A percentile compares a stretch with the other conserved stretches of the same genome.
Evolutionary conservation across 2,797 vertebrate genomes (phyloP).

Genomic region (Scomberomorus guttatus): DNA sequence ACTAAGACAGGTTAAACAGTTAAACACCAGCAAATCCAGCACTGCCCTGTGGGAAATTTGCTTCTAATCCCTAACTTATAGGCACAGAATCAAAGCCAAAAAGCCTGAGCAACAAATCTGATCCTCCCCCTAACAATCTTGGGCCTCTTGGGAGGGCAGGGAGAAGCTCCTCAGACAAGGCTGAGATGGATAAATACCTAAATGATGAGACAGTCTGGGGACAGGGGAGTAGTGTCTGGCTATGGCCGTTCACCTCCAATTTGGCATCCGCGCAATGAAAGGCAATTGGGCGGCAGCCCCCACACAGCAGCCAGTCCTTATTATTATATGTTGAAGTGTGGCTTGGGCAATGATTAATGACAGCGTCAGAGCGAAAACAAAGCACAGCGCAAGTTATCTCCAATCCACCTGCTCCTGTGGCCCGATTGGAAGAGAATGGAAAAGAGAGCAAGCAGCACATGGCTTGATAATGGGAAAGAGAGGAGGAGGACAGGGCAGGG

Average conservation of each 20-base stretch:
- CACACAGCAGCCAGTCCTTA: conserved; percentile 97
- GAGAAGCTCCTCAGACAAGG: conserved; percentile 95
- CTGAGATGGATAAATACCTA: conserved; percentile 99
- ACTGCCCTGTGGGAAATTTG: conserved; percentile 99
- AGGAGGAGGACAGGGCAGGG: conserved; percentile 72
- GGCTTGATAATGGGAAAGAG: conserved; percentile 88
- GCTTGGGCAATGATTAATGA: conserved; percentile 99
- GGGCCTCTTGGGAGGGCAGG: conserved; percentile 93
- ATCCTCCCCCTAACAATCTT: conserved; percentile 97
- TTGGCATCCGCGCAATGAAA: conserved; percentile 97
- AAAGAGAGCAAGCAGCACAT: conserved; percentile 86
- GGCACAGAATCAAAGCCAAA: conserved; percentile 99
- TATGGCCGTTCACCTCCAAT: conserved; percentile 99
- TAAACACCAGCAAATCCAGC: conserved; percentile 99
- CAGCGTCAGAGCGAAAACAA: conserved; percentile 98
- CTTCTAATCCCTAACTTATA: conserved; percentile 99
- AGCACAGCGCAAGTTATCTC: conserved; percentile 98
- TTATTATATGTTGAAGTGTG: conserved; percentile 99
- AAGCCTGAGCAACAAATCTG: conserved; percentile 99
- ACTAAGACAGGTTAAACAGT: conserved; percentile 99
- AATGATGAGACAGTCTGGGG: conserved; percentile 99
- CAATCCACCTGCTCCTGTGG: conserved; percentile 98
- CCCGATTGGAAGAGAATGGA: conserved; percentile 93
- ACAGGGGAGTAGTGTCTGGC: conserved; percentile 96
- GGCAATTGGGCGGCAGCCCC: conserved; percentile 98